Conservation (phyloP, 2,113 vertebrate species). For the Cavia porcellus region DNA sequence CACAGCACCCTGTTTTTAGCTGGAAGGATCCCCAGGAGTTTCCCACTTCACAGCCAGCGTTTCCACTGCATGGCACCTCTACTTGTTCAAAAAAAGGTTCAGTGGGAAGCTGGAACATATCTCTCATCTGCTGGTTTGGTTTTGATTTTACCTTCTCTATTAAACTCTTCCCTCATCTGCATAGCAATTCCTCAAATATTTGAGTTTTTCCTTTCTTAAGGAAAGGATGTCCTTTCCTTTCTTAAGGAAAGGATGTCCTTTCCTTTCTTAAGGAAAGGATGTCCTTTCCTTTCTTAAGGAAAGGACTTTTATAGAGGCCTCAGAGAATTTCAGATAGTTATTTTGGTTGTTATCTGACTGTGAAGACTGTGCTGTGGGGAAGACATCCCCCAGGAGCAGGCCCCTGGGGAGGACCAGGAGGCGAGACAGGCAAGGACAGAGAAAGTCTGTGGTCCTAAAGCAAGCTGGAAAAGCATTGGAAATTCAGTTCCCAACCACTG, state of each 20-base stretch:
- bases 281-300: no score
- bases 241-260: no score
- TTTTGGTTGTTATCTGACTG: constrained; percentile 43
- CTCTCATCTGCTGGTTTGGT: constrained; percentile 3
- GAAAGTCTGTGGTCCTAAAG: neutral
- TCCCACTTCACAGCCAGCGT: neutral
- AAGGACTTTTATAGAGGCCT: neutral
- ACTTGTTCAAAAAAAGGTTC: neutral
- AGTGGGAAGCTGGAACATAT: neutral
- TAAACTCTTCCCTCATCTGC: neutral
- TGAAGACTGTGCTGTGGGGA: neutral
- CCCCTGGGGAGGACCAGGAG: neutral
- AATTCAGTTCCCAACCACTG: neutral
- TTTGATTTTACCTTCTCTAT: constrained; percentile 50
- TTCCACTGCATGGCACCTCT: neutral
- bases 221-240: no score
- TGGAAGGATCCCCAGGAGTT: neutral
- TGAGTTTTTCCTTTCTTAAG: constrained; percentile 14
- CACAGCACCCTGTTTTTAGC: neutral
- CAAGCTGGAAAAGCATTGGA: neutral
- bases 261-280: no score
- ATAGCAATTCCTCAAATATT: constrained; percentile 36
- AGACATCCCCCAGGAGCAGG: neutral
- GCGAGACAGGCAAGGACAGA: neutral
- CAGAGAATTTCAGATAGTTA: constrained; percentile 26